phyloP scores from a whole-genome alignment of 1,140 invertebrate genomes.

The Rhizoglyphus robini region DNA sequence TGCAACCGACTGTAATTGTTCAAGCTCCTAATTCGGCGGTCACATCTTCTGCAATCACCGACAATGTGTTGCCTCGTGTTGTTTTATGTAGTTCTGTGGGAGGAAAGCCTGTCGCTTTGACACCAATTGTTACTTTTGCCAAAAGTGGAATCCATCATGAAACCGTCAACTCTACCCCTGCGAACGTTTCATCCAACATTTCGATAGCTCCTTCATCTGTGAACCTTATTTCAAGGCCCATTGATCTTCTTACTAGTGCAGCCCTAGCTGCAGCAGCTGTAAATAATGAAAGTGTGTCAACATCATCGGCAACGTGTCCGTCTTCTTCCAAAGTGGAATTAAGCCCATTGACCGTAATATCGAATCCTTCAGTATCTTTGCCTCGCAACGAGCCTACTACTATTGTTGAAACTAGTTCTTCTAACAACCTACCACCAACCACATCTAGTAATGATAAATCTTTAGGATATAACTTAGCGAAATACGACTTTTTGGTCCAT shows the following conservation, averaged over 20 bases:
- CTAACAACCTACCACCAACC: no score
- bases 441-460: no score
- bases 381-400: no score
- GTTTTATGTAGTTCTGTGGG: neutral
- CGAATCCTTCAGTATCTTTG: neutral
- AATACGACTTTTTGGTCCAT: no score
- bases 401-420: no score
- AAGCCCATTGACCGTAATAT: neutral
- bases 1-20: conserved; percentile 15
- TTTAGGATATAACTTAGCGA: no score
- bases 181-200: neutral
- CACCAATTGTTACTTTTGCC: neutral
- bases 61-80: neutral
- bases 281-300: neutral
- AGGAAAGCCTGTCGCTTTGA: neutral
- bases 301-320: neutral
- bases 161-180: neutral
- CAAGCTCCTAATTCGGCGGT: conserved; percentile 1
- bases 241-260: conserved; percentile 4
- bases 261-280: neutral
- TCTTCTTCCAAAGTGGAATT: neutral
- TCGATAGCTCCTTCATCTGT: neutral
- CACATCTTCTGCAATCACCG: conserved; percentile 6
- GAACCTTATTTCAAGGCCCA: conserved; percentile 8
- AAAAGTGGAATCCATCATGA: neutral